Evolutionary conservation across 1,140 invertebrate species (phyloP).

Genomic region (Lepidurus apus): DNA sequence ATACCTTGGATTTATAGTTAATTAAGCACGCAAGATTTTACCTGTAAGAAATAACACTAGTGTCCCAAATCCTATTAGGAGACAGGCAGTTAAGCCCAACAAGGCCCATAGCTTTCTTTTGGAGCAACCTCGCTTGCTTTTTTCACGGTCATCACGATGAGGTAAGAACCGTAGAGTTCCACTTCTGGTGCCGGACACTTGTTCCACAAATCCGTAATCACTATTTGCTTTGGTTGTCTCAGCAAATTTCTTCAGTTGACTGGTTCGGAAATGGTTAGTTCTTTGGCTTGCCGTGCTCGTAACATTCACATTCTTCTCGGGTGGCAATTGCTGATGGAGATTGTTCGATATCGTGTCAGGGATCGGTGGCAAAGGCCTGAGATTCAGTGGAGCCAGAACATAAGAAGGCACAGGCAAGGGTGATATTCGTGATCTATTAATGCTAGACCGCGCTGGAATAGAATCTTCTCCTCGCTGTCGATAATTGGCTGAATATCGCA

Average conservation of each 20-base stretch:
- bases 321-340: neutral
- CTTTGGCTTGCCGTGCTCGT: neutral
- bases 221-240: neutral
- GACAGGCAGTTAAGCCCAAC: neutral
- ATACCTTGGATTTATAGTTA: neutral
- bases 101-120: neutral
- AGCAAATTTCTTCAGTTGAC: neutral
- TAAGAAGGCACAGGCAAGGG: neutral
- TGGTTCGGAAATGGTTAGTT: neutral
- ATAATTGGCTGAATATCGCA: neutral
- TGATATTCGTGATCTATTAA: neutral
- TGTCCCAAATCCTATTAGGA: neutral
- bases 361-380: neutral
- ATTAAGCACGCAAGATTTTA: neutral
- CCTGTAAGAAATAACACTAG: slow-evolving; percentile 1
- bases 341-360: slow-evolving; percentile 6
- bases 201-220: slow-evolving; percentile 18
- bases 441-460: neutral
- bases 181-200: slow-evolving; percentile 1
- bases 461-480: neutral
- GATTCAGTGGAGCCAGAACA: neutral
- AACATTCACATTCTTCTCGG: neutral
- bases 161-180: neutral
- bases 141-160: neutral
- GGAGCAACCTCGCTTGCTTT: neutral